Percentiles rank a stretch among this genome's conserved stretches.
Evolutionary conservation across 2,797 vertebrate species (phyloP).

Genomic region (Galago senegalensis): DNA sequence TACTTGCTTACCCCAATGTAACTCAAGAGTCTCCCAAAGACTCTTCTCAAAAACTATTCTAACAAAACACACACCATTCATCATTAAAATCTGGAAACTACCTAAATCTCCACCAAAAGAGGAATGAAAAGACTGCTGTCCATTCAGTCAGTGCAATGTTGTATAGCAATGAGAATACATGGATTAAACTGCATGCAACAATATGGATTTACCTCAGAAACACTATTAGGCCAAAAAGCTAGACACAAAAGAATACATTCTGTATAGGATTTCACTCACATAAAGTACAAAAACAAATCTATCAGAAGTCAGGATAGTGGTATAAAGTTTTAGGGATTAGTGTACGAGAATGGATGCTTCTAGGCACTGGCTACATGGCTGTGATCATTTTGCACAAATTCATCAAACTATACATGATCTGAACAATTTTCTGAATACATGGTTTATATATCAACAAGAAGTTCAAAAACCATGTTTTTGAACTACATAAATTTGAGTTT

Average conservation of each 20-base stretch:
- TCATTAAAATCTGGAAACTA: conserved; percentile 61
- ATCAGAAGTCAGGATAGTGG: not conserved
- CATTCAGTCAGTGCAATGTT: not conserved
- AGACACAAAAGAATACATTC: not conserved
- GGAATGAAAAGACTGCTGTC: conserved; percentile 16
- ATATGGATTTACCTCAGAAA: conserved; percentile 54
- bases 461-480: not conserved
- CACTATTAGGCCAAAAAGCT: not conserved
- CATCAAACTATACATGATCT: not conserved
- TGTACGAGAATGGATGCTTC: not conserved
- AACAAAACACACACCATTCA: not conserved
- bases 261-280: not conserved
- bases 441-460: not conserved
- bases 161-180: conserved; percentile 21
- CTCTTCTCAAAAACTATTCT: conserved; percentile 53
- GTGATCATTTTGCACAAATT: conserved; percentile 32
- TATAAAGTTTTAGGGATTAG: not conserved
- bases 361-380: not conserved
- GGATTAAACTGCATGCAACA: conserved; percentile 44
- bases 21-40: conserved; percentile 27
- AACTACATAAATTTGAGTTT: conserved; percentile 38
- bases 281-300: conserved; percentile 14
- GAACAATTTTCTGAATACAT: conserved; percentile 8
- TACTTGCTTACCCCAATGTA: not conserved
- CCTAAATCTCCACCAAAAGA: not conserved